Evolutionary conservation across 2,113 vertebrate species (phyloP), one percentile per base, ranked within the genome.

Genomic region (Tyrannus savana): DNA sequence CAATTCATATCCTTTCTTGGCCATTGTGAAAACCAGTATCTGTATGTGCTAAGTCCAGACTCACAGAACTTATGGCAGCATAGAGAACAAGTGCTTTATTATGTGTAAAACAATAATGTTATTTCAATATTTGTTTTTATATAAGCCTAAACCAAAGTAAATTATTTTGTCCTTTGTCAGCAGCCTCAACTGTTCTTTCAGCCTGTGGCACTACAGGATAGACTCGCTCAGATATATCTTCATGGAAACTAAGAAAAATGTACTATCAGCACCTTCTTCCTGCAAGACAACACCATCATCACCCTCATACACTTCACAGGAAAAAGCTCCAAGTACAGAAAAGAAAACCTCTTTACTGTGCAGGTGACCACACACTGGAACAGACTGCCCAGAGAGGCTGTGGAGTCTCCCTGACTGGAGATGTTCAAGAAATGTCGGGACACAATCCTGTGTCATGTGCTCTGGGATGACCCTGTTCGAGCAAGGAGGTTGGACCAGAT

Each of bases 101-200:
- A 49, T 6, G 16, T 69, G 10, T 46, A 86, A 86, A 89, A 67
- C 37, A 93, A 66, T 22, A 19, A 7, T 7, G 19, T 64, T 83
- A 86, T 69, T 86, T 73, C 93, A 88, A 37, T 44, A 76, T 42
- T 95, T 90, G n/a, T 14, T 80, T 87, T 84, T 62, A 77, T 55
- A 27, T 77, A 71, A 91, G 64, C 30, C 60, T 84, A 63, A 89
- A 78, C 39, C 23, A 69, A 94, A 94, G 6, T 44, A 90, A 84
- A 5, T 74, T 3, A 23, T 89, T 77, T 89, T 87, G 12, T 73
- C n/a, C 14, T 95, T 37, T 53, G 21, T 92, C 73, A 92, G 77
- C 28, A 63, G 18, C 58, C 71, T 77, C 33, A 84, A 62, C 23
- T 41, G 8, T 4, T 31, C 41, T 92, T 86, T 73, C 50, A 68